Evolutionary conservation across 2,888 invertebrate genomes (phyloP), one percentile per base, ranked within the genome.

Genomic region (Tipula unca): DNA sequence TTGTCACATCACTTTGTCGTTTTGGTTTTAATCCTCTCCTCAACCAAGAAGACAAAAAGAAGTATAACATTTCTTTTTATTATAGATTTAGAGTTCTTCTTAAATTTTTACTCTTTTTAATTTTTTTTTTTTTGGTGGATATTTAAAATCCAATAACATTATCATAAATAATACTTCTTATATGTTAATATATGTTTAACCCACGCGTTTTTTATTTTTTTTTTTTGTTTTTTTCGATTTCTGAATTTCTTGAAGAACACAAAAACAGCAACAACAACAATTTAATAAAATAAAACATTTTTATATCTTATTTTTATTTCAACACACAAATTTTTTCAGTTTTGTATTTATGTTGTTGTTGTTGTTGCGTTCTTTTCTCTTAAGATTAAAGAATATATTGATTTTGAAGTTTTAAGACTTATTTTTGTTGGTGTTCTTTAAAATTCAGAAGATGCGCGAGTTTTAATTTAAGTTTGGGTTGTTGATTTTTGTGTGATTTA

Each of bases 71-170:
- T 83, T 69, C 69, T 69, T 69, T 83, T 83, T 83, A 29, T 83
- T 83, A 83, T 83, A 83, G 83, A 83, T 83, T 83, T 83, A 32
- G 35, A 83, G 69, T 69, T 69, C 69, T 69, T 69, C 69, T 69
- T 69, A 69, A 48, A 69, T 69, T 69, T 54, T 54, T 54, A 17
- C 0, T 39, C 6, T 32, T 32, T 32, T 32, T 5, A 39, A 39
- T 48, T 48, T 48, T 48, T 48, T 17, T 48, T 69, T 69, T 69
- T 69, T 69, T 69, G 6, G 69, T 69, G 69, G 35, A 83, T 35
- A 83, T 83, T 83, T 83, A 83, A 83, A 83, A 83, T 32, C 83
- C 83, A 83, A 83, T 83, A 83, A 83, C 83, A 83, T 83, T 83
- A 83, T 83, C 83, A 83, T 83, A 83, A 83, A 83, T 83, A 83